These are phyloP conservation scores for Fopius arisanus DNA, from an alignment of 1,140 invertebrate species.

Conservation along the genomic window DNA sequence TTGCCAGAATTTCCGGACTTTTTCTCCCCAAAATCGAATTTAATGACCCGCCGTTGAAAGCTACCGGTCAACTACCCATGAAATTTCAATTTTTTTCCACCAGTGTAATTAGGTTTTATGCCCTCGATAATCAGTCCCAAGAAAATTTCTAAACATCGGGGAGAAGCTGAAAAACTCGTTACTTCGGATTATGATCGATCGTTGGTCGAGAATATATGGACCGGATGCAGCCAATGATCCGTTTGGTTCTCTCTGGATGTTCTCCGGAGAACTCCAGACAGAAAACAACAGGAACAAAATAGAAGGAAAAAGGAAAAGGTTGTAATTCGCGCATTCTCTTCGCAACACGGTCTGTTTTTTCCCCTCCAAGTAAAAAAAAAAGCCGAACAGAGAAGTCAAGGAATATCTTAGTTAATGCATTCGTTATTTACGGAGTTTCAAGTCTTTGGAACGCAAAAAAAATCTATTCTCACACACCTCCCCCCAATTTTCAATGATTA, in stretches of 20 bases:
- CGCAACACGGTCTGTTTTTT: background rate
- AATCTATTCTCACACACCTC: no score
- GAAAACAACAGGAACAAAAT: slow-evolving; percentile 15
- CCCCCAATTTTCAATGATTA: no score
- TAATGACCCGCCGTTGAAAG: no score
- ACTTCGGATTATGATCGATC: slow-evolving; percentile 48
- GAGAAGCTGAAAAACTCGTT: slow-evolving; percentile 18
- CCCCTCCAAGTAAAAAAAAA: slow-evolving; percentile 17
- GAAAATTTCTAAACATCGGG: background rate
- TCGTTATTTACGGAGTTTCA: no score
- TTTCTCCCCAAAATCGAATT: no score
- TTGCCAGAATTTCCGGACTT: no score
- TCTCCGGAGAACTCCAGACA: slow-evolving; percentile 11
- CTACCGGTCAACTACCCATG: background rate
- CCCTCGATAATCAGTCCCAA: background rate
- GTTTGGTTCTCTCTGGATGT: background rate
- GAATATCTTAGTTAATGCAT: no score
- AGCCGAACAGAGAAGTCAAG: background rate
- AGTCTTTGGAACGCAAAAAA: no score
- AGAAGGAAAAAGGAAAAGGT: slow-evolving; percentile 18
- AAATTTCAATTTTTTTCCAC: no score
- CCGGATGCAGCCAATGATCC: slow-evolving; percentile 45
- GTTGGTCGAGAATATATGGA: slow-evolving; percentile 43
- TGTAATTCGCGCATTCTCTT: slow-evolving; percentile 32
- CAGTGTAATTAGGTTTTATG: background rate